These are phyloP conservation scores for Pristionchus exspectatus DNA, from an alignment of 2,888 invertebrate genomes.

Conservation along the genomic window DNA sequence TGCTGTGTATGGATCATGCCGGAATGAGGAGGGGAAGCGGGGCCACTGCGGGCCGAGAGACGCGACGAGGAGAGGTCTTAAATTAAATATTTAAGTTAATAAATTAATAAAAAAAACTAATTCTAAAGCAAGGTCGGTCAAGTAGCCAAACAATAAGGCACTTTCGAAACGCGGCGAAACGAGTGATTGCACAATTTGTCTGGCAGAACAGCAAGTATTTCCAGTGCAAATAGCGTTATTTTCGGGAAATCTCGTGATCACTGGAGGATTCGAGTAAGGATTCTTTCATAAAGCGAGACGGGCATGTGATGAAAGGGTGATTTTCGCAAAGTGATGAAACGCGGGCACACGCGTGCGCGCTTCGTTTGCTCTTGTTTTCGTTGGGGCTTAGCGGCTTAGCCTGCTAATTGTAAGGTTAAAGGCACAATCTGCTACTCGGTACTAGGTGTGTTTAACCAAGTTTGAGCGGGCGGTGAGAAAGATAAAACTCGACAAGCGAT, in stretches of 20 bases:
- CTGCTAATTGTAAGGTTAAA: not conserved
- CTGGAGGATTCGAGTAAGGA: not conserved
- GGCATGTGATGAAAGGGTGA: not conserved
- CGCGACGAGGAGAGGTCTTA: constrained; percentile 42
- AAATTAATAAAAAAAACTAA: not conserved
- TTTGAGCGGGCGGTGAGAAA: not conserved
- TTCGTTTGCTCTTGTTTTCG: constrained; percentile 23
- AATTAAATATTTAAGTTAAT: not conserved
- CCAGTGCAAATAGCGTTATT: not conserved
- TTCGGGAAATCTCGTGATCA: not conserved
- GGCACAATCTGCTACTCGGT: not conserved
- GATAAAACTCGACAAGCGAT: not conserved
- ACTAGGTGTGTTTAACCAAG: not conserved
- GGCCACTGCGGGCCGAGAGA: not conserved
- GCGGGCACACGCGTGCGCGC: not conserved
- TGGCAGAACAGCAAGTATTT: not conserved
- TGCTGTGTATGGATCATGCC: not conserved
- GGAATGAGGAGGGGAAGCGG: not conserved
- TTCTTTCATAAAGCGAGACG: not conserved
- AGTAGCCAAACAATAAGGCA: not conserved
- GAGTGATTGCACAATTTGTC: not conserved
- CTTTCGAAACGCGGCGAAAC: not conserved
- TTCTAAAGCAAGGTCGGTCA: not conserved
- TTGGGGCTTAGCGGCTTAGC: not conserved
- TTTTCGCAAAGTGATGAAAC: not conserved